Evolutionary conservation across 2,113 vertebrate species (phyloP).

Genomic region (Neogobius melanostomus): DNA sequence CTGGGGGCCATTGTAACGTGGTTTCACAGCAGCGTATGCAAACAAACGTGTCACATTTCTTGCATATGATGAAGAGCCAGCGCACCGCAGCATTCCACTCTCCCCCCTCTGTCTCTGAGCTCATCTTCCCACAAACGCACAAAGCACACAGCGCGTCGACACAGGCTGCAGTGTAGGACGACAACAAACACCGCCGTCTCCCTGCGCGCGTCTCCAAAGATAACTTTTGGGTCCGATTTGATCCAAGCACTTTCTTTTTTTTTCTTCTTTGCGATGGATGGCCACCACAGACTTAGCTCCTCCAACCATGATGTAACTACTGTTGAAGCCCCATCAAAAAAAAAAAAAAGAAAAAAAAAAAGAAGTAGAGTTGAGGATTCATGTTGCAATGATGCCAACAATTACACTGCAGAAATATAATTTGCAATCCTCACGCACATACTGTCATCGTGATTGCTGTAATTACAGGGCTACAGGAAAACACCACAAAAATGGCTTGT

Average conservation of each 20-base stretch:
- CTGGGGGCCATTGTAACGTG: conserved; percentile 70
- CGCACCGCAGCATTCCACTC: conserved; percentile 68
- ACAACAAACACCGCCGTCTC: conserved; percentile 35
- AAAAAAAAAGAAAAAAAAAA: no score
- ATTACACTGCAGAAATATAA: conserved; percentile 62
- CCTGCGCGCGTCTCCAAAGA: conserved; percentile 51
- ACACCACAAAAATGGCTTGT: conserved; percentile 35
- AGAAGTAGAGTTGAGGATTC: conserved; percentile 45
- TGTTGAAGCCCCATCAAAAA: conserved; percentile 40
- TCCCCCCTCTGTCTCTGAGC: conserved; percentile 52
- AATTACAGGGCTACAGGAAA: conserved; percentile 51
- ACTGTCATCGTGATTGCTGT: conserved; percentile 58
- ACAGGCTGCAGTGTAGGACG: conserved; percentile 38
- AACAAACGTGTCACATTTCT: conserved; percentile 62
- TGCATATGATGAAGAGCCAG: conserved; percentile 48
- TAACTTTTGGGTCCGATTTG: conserved; percentile 45
- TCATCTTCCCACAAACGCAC: conserved; percentile 63
- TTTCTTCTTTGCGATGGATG: conserved; percentile 25
- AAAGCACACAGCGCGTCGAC: conserved; percentile 5
- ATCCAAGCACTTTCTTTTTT: conserved; percentile 51
- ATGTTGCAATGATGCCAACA: conserved; percentile 54
- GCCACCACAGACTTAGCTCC: conserved; percentile 48
- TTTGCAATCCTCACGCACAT: conserved; percentile 65
- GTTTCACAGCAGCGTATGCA: conserved; percentile 68
- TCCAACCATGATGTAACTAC: conserved; percentile 58